Evolutionary conservation across 2,888 invertebrate genomes (phyloP), one percentile per base, ranked within the genome.

Genomic region (Acanthosepion esculentum): DNA sequence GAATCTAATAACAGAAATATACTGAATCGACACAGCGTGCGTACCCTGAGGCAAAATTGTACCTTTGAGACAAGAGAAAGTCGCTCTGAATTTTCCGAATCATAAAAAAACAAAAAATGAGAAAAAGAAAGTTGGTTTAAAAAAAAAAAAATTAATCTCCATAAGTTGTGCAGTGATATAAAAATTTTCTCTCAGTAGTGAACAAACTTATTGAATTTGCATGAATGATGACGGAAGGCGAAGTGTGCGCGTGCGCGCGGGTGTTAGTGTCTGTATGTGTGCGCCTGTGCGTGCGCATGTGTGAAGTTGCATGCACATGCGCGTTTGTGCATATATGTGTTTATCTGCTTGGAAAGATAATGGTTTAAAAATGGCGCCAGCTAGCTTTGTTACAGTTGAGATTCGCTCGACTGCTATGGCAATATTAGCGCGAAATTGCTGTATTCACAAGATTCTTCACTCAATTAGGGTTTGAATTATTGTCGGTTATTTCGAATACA

Each of bases 81-180:
- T 78, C 78, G 78, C 78, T 78, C 15, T 33, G 78, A 78, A 78
- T 78, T 78, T 78, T 78, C 78, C 78, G n/a, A 78, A 33, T 78
- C n/a, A n/a, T n/a, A 33, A 15, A 78, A 78, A 59, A 78, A 78
- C n/a, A n/a, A 33, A 10, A 78, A 8, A 78, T 3, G 29, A 78
- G n/a, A 33, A 78, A 78, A 78, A n/a, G 12, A 78, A 78, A 78
- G n/a, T 78, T 78, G 78, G 78, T 78, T 78, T n/a, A 78, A 78
- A 64, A 64, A 64, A 29, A n/a, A 78, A 78, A 78, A 78, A 78
- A 78, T 33, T 12, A 78, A 78, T 78, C 78, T 78, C 78, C 78
- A 78, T 78, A 78, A 78, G 78, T 78, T 78, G 78, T 78, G 78
- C 78, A 78, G 78, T 78, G 78, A 78, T 78, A 78, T 78, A 78